phyloP scores from a whole-genome alignment of 2,888 invertebrate genomes.

The Elmis aenea region DNA sequence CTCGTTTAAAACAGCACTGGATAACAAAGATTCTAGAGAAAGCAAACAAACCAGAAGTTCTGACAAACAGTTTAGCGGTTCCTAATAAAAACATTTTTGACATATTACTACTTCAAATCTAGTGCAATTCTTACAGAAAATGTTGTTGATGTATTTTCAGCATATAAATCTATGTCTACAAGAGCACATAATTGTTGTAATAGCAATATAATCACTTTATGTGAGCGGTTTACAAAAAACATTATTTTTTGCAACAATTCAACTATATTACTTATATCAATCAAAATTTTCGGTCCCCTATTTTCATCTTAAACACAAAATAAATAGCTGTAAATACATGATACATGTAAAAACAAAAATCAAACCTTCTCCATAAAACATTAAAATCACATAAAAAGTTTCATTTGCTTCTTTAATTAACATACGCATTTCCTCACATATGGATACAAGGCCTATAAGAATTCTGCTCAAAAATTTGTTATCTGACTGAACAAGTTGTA shows the following conservation, averaged over 20 bases:
- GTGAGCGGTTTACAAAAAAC: conserved; percentile 64
- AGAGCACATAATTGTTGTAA: conserved; percentile 72
- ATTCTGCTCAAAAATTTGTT: conserved; percentile 76
- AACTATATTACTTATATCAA: conserved; percentile 52
- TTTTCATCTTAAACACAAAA: conserved; percentile 23
- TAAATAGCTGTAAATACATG: not conserved
- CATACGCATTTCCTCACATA: conserved; percentile 70
- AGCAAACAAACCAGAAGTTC: conserved; percentile 62
- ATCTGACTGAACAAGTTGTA: conserved; percentile 74
- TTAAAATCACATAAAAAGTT: conserved; percentile 57
- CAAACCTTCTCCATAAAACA: conserved; percentile 64
- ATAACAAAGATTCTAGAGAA: conserved; percentile 63
- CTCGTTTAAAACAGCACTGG: conserved; percentile 52
- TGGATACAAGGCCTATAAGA: conserved; percentile 69
- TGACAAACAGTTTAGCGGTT: conserved; percentile 54
- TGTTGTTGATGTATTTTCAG: conserved; percentile 32
- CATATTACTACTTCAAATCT: conserved; percentile 3
- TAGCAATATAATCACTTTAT: conserved; percentile 66
- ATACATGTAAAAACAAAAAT: conserved; percentile 1
- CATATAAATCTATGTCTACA: conserved; percentile 49
- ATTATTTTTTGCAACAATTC: conserved; percentile 60
- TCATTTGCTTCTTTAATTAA: conserved; percentile 63
- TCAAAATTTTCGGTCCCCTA: conserved; percentile 33
- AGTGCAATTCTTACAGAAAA: conserved; percentile 37
- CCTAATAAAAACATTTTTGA: conserved; percentile 31